phyloP scores from a whole-genome alignment of 1,140 invertebrate species.

The Trissolcus basalis region DNA sequence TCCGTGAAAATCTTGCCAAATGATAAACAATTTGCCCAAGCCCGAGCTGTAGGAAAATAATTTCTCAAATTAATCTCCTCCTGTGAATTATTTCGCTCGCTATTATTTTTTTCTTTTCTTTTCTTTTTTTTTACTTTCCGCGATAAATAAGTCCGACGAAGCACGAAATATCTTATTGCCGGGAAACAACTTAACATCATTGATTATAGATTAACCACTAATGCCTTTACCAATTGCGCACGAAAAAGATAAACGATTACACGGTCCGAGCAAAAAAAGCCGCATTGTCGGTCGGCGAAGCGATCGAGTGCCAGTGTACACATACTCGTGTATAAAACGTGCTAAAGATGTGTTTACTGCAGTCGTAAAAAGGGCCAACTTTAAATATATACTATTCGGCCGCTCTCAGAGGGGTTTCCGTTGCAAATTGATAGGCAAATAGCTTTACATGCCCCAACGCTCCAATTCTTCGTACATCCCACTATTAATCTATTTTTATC shows the following conservation, averaged over 20 bases:
- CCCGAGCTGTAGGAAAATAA: too few species aligned
- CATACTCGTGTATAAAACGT: slow-evolving; percentile 40
- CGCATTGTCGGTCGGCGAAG: slow-evolving; percentile 33
- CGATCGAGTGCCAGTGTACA: slow-evolving; percentile 49
- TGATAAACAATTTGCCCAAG: not conserved
- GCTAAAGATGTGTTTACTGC: slow-evolving; percentile 57
- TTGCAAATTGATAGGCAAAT: slow-evolving; percentile 41
- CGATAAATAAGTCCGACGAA: slow-evolving; percentile 5
- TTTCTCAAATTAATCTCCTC: too few species aligned
- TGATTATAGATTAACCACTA: slow-evolving; percentile 55
- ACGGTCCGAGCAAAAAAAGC: slow-evolving; percentile 35
- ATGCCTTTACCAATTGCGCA: slow-evolving; percentile 43
- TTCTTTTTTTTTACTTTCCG: too few species aligned
- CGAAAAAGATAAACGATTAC: slow-evolving; percentile 54
- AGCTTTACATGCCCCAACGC: not conserved
- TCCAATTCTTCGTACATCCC: not conserved
- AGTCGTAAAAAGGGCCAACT: slow-evolving; percentile 52
- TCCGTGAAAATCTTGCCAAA: too few species aligned
- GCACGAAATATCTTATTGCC: not conserved
- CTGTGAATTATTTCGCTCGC: not conserved
- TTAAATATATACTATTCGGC: slow-evolving; percentile 36
- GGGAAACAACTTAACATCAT: slow-evolving; percentile 28
- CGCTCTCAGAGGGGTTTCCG: slow-evolving; percentile 14
- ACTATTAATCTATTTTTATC: not conserved
- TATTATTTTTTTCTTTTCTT: not conserved